These are phyloP conservation scores for Tursiops truncatus DNA, from an alignment of 2,113 vertebrate species.

Conservation along the genomic window DNA sequence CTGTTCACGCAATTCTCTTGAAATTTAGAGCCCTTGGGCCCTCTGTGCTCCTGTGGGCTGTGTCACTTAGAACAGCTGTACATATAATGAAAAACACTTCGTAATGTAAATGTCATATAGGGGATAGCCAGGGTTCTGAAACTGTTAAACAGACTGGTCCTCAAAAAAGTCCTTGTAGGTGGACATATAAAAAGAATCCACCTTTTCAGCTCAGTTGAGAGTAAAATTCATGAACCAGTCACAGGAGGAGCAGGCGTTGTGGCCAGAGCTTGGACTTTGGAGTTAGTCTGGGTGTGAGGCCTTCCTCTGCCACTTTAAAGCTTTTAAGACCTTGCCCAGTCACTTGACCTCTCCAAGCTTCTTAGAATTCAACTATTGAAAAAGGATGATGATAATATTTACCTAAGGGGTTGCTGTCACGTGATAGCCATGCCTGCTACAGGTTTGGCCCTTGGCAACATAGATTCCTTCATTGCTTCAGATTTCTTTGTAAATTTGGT, in stretches of 20 bases:
- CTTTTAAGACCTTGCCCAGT: neutral
- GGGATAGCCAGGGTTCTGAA: slow-evolving; percentile 6
- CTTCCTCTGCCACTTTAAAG: neutral
- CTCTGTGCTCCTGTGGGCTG: slow-evolving; percentile 19
- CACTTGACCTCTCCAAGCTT: neutral
- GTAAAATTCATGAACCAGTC: neutral
- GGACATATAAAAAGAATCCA: neutral
- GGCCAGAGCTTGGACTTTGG: neutral
- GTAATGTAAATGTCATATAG: neutral
- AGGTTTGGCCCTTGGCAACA: neutral
- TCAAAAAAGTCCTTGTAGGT: neutral
- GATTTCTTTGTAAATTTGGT: neutral
- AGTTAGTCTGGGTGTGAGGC: neutral
- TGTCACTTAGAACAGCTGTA: slow-evolving; percentile 38
- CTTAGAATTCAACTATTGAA: neutral
- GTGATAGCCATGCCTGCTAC: neutral
- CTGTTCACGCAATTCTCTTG: neutral
- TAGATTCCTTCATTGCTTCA: neutral
- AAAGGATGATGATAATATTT: neutral
- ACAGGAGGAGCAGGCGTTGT: neutral
- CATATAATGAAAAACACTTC: neutral
- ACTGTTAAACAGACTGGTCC: neutral
- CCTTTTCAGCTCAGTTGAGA: neutral
- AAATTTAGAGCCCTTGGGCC: slow-evolving; percentile 37
- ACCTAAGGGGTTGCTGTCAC: neutral